These are phyloP conservation scores for Hermaeophaga mercurialis DNA, from an alignment of 2,888 invertebrate genomes.

Conservation along the genomic window DNA sequence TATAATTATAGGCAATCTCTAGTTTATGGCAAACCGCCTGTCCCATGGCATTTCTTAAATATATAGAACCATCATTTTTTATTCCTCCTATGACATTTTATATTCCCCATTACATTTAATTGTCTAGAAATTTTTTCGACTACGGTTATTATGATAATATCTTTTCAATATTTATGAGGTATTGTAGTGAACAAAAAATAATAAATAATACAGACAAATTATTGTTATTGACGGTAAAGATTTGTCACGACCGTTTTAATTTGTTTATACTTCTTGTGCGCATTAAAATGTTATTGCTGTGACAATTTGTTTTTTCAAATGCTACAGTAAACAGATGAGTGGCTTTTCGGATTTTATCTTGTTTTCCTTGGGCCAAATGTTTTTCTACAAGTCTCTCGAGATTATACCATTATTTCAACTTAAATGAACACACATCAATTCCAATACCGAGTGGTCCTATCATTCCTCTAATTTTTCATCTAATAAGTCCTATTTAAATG, in stretches of 20 bases:
- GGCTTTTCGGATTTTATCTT: slow-evolving; percentile 20
- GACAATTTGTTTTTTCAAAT: slow-evolving; percentile 20
- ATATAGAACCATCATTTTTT: slow-evolving; percentile 49
- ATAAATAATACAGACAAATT: slow-evolving; percentile 26
- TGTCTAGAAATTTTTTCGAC: slow-evolving; percentile 24
- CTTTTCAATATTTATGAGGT: slow-evolving; percentile 34
- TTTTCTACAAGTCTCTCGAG: slow-evolving; percentile 8
- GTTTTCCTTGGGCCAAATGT: slow-evolving; percentile 21
- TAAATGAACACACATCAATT: too few relatives aligned
- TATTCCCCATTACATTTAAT: slow-evolving; percentile 38
- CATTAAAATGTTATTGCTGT: slow-evolving; percentile 15
- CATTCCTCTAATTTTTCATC: too few relatives aligned
- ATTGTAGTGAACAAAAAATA: slow-evolving; percentile 29
- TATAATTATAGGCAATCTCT: slow-evolving; percentile 56
- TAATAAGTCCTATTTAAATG: too few relatives aligned
- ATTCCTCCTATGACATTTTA: slow-evolving; percentile 45
- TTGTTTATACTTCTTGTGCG: slow-evolving; percentile 25
- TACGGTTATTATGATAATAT: slow-evolving; percentile 30
- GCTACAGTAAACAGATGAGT: slow-evolving; percentile 11
- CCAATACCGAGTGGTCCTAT: too few relatives aligned
- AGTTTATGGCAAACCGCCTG: slow-evolving; percentile 51
- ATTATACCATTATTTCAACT: too few relatives aligned
- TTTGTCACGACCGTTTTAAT: slow-evolving; percentile 30
- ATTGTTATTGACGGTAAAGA: slow-evolving; percentile 25
- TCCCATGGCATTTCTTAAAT: slow-evolving; percentile 49